A percentile compares a stretch with the other conserved stretches of the same genome.
These are phyloP conservation scores for Epistrophe grossulariae DNA, from an alignment of 2,888 invertebrate species.

Conservation along the genomic window DNA sequence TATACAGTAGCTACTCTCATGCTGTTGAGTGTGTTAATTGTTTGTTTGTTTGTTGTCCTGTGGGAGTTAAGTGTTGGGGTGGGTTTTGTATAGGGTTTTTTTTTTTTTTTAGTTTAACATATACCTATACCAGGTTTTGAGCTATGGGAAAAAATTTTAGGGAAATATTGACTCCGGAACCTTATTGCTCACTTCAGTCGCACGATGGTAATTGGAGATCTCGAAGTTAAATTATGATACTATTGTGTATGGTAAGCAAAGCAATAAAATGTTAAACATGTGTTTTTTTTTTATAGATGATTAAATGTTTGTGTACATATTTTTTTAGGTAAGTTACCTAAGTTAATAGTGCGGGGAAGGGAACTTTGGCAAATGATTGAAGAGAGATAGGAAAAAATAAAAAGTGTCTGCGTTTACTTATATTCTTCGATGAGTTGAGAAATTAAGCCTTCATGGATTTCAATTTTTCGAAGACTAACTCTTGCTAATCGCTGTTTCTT, in stretches of 20 bases:
- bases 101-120: neutral
- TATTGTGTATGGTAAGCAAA: slow-evolving; percentile 30
- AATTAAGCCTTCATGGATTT: too few species aligned
- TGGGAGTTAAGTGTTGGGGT: slow-evolving; percentile 81
- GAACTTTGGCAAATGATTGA: neutral
- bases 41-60: slow-evolving; percentile 83
- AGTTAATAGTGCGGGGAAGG: neutral
- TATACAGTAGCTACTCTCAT: slow-evolving; percentile 28
- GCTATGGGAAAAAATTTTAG: slow-evolving; percentile 30
- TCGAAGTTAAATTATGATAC: slow-evolving; percentile 55
- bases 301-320: neutral
- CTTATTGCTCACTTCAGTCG: slow-evolving; percentile 75
- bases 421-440: too few species aligned
- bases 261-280: slow-evolving; percentile 61
- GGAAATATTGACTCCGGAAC: slow-evolving; percentile 64
- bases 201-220: slow-evolving; percentile 70
- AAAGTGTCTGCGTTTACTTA: too few species aligned
- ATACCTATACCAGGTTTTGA: neutral
- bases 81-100: slow-evolving; percentile 76
- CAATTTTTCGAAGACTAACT: too few species aligned
- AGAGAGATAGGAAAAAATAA: neutral
- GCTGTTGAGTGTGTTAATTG: slow-evolving; percentile 82
- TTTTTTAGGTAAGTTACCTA: neutral
- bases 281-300: slow-evolving; percentile 40
- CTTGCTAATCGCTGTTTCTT: too few species aligned